Base-by-base conservation (phyloP, 2,888 invertebrate genomes). In the Uloborus plumipes region DNA sequence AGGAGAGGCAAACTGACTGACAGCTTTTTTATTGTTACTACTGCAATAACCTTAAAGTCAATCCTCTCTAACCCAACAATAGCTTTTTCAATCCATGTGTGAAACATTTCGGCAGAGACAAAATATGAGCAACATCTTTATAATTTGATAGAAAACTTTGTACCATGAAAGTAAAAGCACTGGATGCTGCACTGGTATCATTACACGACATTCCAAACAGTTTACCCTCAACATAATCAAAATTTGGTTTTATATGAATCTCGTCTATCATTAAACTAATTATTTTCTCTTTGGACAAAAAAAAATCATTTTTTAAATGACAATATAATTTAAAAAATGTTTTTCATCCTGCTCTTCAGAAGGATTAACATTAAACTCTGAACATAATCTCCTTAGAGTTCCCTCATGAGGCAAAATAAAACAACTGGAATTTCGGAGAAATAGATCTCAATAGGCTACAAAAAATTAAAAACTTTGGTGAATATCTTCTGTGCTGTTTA, bases 71-170 rank as follows among this genome's bases (percentile, higher is more conserved):
- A 6, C 14, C 26, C 16, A 13, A 50, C 1, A 62, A 16, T 61
- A 22, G 20, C 62, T n/a, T 62, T 72, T 62, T 14, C 20, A n/a
- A 14, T n/a, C 1, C 13, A 13, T 3, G 14, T 0, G 15, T 16
- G 13, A 18, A 49, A 49, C 9, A 22, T 22, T 62, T 62, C 62
- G 1, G 31, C 50, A 13, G 16, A 14, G 6, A 50, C 9, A 76
- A 20, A 22, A 76, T 76, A 18, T 76, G 51, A 2, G 39, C 76
- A 39, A 76, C 67, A 67, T 76, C 67, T 61, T 76, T 69, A 31
- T 47, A 69, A 22, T 15, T 2, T 14, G 76, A 61, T 49, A 76
- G 31, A 14, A 76, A 49, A 31, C 76, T 59, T 13, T 16, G 50
- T n/a, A 76, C 51, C 76, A 69, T 69, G n/a, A 78, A 78, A 11